Base-by-base conservation (phyloP, 2,888 invertebrate genomes). In the Anagyrus pseudococci region DNA sequence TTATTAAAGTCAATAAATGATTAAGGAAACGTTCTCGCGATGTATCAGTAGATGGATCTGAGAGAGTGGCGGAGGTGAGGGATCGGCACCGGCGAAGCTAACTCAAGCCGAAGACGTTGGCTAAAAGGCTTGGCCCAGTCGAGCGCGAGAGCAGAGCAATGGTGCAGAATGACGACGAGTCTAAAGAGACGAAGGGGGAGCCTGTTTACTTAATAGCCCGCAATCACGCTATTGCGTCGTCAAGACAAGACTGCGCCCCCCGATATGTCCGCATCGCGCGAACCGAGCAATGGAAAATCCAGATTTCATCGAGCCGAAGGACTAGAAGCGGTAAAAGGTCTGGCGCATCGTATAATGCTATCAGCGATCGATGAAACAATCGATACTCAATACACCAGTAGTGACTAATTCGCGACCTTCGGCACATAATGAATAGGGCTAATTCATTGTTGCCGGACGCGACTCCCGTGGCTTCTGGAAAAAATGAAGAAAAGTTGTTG, bases 171-270 rank as follows among this genome's bases (percentile, higher is more conserved):
- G 78, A 77, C 74, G 72, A 73, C 71, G 22, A n/a, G n/a, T n/a
- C n/a, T n/a, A n/a, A n/a, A n/a, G n/a, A n/a, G n/a, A n/a, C n/a
- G n/a, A n/a, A n/a, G n/a, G n/a, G 20, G 41, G 33, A 3, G 74
- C 10, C 76, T 79, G 77, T 79, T 79, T 78, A 79, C 79, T 77
- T 77, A 77, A 79, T 79, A 76, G 79, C 74, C 71, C 72, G 76
- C 77, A 78, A 79, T 78, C 79, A 79, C 79, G 79, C 79, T 75
- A 79, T 79, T 78, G 77, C 77, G 77, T 79, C 79, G 76, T 79
- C 77, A 78, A 74, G 73, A 68, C 47, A 23, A 58, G 49, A 2
- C 25, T 70, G 71, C 70, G 69, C 71, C 75, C 71, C 73, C 75
- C 43, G n/a, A 17, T 43, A 43, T 77, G n/a, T n/a, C 73, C 75